Evolutionary conservation across 1,140 invertebrate genomes (phyloP), one percentile per base, ranked within the genome.

Genomic region (Trichonephila clavata): DNA sequence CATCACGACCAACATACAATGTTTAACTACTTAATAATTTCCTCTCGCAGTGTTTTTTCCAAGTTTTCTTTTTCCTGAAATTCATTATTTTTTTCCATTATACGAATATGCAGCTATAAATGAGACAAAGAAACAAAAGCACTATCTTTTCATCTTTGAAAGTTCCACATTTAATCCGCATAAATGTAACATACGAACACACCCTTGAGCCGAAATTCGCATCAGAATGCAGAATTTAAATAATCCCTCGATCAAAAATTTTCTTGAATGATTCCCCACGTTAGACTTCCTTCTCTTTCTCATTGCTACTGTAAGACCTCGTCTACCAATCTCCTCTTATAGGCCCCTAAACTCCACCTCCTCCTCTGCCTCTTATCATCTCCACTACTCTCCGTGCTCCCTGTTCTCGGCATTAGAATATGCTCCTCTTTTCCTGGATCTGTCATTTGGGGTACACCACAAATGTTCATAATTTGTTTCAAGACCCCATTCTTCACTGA

Each of bases 351-450:
- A 88, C 92, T 93, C 92, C 86, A 43, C 84, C 92, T 61, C 43
- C 21, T 57, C 91, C 91, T 86, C 91, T 92, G 90, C 90, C 65
- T 93, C 92, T 93, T 93, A 93, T 93, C 92, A 87, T 88, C 83
- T 84, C 92, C 43, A 24, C 60, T 80, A 43, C 83, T 92, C 91
- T 60, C 50, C 24, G 83, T 86, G 83, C 84, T 88, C 84, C 86
- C 65, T 59, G 18, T 10, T 32, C 39, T 50, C 60, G 3, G 27
- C 16, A 57, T 27, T 87, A 88, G 92, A 93, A 93, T 93, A 93
- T 87, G 92, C 86, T 88, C 43, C 84, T 71, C 57, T 80, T 63
- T 84, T 21, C 81, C 86, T 87, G 61, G 32, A 87, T 87, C 24
- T 87, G 59, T 63, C 86, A 61, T 63, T 87, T 63, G 86, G 81